Conservation (phyloP, 2,797 vertebrate species). For the Parauchenoglanis punctatus region DNA sequence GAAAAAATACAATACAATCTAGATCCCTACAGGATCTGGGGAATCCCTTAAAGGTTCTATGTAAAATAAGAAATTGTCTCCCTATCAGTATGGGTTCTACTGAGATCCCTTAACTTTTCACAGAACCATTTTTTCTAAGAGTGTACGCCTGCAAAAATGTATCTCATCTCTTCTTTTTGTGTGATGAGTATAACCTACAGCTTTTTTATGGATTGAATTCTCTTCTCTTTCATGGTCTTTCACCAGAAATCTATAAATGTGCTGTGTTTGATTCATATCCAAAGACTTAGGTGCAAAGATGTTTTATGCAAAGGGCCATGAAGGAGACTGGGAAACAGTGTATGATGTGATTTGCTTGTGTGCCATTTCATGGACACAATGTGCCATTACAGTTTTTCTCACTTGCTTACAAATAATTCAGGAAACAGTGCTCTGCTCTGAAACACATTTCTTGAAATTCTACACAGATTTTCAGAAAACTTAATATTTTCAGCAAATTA, state of each 20-base stretch:
- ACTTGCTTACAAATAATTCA: slow-evolving; percentile 21
- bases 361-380: slow-evolving; percentile 15
- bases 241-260: not conserved
- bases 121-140: slow-evolving; percentile 13
- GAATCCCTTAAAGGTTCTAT: not conserved
- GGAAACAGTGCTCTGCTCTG: not conserved
- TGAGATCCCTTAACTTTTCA: not conserved
- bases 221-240: slow-evolving; percentile 53
- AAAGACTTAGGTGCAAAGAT: not conserved
- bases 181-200: slow-evolving; percentile 23
- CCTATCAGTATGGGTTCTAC: too few relatives aligned
- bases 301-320: slow-evolving; percentile 49
- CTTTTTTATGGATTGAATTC: slow-evolving; percentile 43
- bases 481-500: not conserved
- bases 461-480: slow-evolving; percentile 1
- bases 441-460: not conserved
- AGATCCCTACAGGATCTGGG: not conserved
- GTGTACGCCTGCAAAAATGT: slow-evolving; percentile 28
- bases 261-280: not conserved
- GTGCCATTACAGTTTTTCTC: slow-evolving; percentile 18
- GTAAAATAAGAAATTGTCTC: not conserved
- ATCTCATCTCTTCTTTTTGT: slow-evolving; percentile 34
- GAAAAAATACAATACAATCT: not conserved
- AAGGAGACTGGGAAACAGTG: slow-evolving; percentile 50
- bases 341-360: slow-evolving; percentile 43